Conservation (phyloP, 2,797 vertebrate genomes). For the Hypotaenidia philippensis region DNA sequence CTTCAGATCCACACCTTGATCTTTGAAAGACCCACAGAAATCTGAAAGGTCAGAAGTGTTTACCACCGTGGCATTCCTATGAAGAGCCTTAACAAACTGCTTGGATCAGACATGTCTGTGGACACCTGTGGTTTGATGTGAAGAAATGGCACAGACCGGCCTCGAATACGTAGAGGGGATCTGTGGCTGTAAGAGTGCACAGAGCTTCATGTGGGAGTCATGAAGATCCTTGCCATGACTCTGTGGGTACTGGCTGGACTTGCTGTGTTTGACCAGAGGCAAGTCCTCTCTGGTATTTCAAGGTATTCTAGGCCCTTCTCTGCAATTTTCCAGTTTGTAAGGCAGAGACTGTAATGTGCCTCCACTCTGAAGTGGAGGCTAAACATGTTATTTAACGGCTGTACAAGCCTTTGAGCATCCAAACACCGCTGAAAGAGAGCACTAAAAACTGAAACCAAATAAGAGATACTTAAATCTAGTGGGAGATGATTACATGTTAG, state of each 20-base stretch:
- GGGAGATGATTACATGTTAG: not conserved
- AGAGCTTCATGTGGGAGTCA: accelerated
- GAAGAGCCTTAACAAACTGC: not conserved
- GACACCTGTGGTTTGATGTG: accelerated
- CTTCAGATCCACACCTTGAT: not conserved
- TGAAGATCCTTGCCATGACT: not conserved
- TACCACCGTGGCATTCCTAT: not conserved
- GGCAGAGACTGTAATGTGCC: not conserved
- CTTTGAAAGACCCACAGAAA: not conserved
- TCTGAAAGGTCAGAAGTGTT: not conserved
- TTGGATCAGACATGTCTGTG: not conserved
- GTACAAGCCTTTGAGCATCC: not conserved
- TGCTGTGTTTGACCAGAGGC: not conserved
- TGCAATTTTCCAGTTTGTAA: not conserved
- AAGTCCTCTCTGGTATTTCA: not conserved
- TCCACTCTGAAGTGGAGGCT: not conserved
- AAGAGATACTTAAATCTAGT: not conserved
- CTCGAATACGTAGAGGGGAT: accelerated
- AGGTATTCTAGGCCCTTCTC: not conserved
- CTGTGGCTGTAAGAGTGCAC: not conserved
- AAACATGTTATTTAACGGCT: not conserved
- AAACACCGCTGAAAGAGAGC: not conserved
- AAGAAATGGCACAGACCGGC: not conserved
- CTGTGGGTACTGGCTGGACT: not conserved
- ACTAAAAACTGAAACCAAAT: not conserved